phyloP scores from a whole-genome alignment of 2,797 vertebrate species.

The Liasis olivaceus region DNA sequence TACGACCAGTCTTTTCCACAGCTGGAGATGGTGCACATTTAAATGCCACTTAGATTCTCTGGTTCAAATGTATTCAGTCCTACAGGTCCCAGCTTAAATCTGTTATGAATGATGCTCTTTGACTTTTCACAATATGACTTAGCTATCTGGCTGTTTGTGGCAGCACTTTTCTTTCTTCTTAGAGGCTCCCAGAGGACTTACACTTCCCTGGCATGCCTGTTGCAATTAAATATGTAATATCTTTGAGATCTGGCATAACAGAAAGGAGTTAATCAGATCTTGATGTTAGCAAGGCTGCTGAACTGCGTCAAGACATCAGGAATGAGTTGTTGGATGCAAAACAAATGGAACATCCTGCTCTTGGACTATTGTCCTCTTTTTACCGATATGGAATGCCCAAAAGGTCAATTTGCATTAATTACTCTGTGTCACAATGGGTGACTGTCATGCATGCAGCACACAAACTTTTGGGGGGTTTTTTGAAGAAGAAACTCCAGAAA shows the following conservation, averaged over 20 bases:
- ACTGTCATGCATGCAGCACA: neutral
- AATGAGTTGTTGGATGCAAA: neutral
- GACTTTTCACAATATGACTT: constrained; percentile 24
- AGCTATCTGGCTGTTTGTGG: neutral
- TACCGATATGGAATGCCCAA: neutral
- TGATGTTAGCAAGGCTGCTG: constrained; percentile 2
- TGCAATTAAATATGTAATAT: constrained; percentile 23
- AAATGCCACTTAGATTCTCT: neutral
- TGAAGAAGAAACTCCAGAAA: neutral
- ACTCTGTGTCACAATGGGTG: neutral
- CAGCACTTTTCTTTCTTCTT: constrained; percentile 21
- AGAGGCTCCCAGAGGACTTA: neutral
- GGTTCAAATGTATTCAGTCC: neutral
- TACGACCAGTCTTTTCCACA: neutral
- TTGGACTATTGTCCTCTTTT: neutral
- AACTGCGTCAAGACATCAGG: neutral
- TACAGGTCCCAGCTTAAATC: neutral
- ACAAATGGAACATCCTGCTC: neutral
- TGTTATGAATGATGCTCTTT: neutral
- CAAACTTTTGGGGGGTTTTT: neutral
- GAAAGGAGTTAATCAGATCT: constrained; percentile 27
- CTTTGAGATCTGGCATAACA: constrained; percentile 1
- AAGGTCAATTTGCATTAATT: neutral
- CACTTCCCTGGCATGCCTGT: constrained; percentile 2
- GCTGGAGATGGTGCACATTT: neutral